phyloP scores from a whole-genome alignment of 2,888 invertebrate species.

The Bimastos eiseni region DNA sequence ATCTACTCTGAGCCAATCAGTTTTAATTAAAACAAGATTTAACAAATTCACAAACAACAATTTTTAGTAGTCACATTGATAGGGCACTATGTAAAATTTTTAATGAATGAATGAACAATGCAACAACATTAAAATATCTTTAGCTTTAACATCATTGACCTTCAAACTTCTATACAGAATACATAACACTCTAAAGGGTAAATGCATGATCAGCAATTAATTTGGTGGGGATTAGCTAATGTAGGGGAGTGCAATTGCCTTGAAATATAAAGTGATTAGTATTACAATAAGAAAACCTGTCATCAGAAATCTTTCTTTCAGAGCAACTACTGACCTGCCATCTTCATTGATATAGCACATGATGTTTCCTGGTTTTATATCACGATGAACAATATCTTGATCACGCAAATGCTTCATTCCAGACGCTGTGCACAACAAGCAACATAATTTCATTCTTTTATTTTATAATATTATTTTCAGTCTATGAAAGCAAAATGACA shows the following conservation, averaged over 20 bases:
- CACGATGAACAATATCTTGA: slow-evolving; percentile 88
- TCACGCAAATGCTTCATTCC: slow-evolving; percentile 94
- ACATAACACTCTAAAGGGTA: neutral
- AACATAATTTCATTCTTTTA: no score
- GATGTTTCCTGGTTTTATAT: slow-evolving; percentile 93
- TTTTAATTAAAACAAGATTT: neutral
- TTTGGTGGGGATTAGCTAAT: no score
- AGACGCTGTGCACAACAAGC: slow-evolving; percentile 68
- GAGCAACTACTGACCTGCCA: slow-evolving; percentile 66
- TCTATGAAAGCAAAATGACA: no score
- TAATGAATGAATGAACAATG: no score
- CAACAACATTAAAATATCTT: no score
- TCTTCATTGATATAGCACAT: slow-evolving; percentile 94
- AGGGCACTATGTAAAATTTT: no score
- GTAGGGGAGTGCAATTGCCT: no score
- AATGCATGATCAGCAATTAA: neutral
- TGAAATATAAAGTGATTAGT: no score
- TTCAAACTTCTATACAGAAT: neutral
- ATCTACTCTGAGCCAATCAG: neutral
- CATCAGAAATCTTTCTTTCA: neutral
- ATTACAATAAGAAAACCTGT: neutral
- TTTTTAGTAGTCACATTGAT: no score
- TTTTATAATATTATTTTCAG: no score
- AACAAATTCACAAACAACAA: neutral
- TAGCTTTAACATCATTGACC: no score